A percentile compares a stretch with the other conserved stretches of the same genome.
These are phyloP conservation scores for Papilio xuthus DNA, from an alignment of 1,140 invertebrate genomes.

Conservation along the genomic window DNA sequence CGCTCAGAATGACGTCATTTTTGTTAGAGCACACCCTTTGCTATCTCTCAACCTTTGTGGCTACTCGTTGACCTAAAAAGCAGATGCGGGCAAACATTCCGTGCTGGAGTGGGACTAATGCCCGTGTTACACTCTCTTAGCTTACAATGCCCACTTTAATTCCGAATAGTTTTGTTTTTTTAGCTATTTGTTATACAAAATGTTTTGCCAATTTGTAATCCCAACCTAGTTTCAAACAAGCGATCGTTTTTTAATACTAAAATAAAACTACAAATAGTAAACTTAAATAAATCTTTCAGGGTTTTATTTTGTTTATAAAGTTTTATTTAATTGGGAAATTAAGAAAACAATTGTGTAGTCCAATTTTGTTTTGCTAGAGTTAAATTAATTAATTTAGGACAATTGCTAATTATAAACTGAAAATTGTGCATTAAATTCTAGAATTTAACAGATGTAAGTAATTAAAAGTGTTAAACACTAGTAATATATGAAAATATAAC, in stretches of 20 bases:
- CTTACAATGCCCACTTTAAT: slow-evolving; percentile 22
- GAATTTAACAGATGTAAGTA: too few relatives aligned
- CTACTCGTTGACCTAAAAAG: slow-evolving; percentile 35
- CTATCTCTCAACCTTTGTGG: slow-evolving; percentile 30
- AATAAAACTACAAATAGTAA: background rate
- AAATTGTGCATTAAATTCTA: too few relatives aligned
- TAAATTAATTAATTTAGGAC: too few relatives aligned
- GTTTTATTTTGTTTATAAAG: background rate
- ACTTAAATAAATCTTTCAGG: background rate
- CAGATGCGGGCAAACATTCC: slow-evolving; percentile 25
- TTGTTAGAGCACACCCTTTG: background rate
- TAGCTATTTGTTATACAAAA: slow-evolving; percentile 4
- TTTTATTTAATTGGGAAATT: background rate
- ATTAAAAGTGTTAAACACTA: too few relatives aligned
- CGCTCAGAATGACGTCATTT: background rate
- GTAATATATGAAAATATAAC: background rate
- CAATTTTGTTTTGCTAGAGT: too few relatives aligned
- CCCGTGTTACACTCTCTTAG: background rate
- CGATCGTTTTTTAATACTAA: background rate
- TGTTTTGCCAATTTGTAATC: background rate
- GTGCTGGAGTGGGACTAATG: slow-evolving; percentile 6
- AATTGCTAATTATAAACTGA: too few relatives aligned
- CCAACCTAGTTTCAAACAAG: background rate
- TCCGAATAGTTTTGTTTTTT: slow-evolving; percentile 13
- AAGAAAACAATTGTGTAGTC: too few relatives aligned